These are phyloP conservation scores for Caenorhabditis brenneri DNA, from an alignment of 1,140 invertebrate genomes.

Conservation along the genomic window DNA sequence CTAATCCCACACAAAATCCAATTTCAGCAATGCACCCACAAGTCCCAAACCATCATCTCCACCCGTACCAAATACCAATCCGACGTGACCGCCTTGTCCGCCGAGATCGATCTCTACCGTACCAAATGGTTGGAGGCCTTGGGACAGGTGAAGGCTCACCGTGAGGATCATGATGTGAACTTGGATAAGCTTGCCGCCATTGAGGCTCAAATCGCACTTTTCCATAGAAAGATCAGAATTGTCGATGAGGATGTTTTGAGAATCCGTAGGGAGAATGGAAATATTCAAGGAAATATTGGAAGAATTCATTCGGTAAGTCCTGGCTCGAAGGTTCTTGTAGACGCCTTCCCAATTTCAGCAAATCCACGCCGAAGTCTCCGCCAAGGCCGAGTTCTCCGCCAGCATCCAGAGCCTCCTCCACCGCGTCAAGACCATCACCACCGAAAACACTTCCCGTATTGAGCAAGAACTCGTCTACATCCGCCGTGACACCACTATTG, in stretches of 20 bases:
- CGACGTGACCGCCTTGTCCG: neutral
- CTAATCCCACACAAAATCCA: neutral
- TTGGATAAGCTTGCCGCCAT: constrained; percentile 28
- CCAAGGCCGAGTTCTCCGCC: neutral
- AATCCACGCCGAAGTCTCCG: neutral
- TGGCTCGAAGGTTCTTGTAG: too few species aligned
- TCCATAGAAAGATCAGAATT: constrained; percentile 17
- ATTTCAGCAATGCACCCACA: neutral
- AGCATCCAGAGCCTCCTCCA: neutral
- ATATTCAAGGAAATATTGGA: neutral
- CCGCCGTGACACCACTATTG: constrained; percentile 8
- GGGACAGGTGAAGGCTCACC: neutral
- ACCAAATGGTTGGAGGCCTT: neutral
- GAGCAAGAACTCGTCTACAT: constrained; percentile 27
- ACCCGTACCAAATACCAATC: neutral
- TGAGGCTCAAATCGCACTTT: constrained; percentile 16
- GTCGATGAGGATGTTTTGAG: neutral
- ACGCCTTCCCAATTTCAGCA: neutral
- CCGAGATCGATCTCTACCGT: neutral
- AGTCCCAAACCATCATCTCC: neutral
- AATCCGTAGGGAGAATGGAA: neutral
- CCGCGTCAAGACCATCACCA: neutral
- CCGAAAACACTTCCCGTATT: neutral
- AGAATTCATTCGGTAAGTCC: constrained; percentile 3
- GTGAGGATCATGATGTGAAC: constrained; percentile 23